Conservation (phyloP, 2,113 vertebrate species). For the Seriola dumerili region DNA sequence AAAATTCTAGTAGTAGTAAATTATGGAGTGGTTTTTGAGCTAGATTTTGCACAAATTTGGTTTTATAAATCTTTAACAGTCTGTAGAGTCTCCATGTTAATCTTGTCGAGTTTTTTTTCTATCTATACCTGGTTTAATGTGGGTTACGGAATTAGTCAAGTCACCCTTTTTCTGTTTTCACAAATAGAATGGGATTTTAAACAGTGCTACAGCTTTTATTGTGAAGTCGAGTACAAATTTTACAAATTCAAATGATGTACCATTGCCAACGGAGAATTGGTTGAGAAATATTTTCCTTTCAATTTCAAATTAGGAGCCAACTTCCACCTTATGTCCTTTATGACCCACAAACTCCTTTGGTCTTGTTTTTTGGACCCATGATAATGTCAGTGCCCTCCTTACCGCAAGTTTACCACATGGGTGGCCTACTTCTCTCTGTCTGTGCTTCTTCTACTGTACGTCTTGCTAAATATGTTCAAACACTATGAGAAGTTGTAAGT, state of each 20-base stretch:
- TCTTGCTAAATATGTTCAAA: conserved; percentile 11
- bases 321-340: neutral
- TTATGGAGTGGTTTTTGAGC: neutral
- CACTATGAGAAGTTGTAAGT: conserved; percentile 16
- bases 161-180: neutral
- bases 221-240: neutral
- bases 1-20: neutral
- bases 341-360: conserved; percentile 2
- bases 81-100: neutral
- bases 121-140: neutral
- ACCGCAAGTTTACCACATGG: neutral
- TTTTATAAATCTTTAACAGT: neutral
- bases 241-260: neutral
- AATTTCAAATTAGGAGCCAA: conserved; percentile 1
- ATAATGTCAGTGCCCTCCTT: conserved; percentile 29
- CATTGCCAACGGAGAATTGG: neutral
- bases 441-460: conserved; percentile 36
- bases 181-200: neutral
- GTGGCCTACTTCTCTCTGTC: conserved; percentile 41
- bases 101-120: neutral
- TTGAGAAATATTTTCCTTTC: neutral
- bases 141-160: neutral
- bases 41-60: neutral
- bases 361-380: conserved; percentile 40
- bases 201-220: neutral